phyloP scores from a whole-genome alignment of 2,113 vertebrate genomes.

The Falcunculus frontatus region DNA sequence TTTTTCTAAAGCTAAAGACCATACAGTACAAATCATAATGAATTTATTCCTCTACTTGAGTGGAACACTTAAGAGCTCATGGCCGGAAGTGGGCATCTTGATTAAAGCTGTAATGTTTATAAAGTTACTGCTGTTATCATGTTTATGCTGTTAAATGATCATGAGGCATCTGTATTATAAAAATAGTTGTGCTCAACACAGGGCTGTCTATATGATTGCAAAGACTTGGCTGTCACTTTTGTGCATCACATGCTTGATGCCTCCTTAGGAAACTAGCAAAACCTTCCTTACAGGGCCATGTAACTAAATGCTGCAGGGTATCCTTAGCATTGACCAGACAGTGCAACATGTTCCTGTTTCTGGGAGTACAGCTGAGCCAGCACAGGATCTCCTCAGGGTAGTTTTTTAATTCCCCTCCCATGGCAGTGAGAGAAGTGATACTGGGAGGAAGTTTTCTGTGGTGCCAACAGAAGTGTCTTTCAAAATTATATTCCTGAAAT shows the following conservation, averaged over 20 bases:
- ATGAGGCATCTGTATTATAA: neutral
- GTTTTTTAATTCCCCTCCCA: neutral
- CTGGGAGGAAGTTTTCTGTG: neutral
- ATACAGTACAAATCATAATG: neutral
- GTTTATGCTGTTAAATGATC: neutral
- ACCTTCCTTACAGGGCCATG: neutral
- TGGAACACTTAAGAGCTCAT: neutral
- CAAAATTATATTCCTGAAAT: neutral
- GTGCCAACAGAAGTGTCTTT: neutral
- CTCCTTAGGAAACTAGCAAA: neutral
- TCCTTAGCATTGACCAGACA: accelerated
- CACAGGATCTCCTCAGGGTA: neutral
- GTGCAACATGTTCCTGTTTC: neutral
- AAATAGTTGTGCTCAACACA: neutral
- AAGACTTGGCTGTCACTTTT: neutral
- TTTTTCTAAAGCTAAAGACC: neutral
- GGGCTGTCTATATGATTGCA: neutral
- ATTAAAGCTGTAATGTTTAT: neutral
- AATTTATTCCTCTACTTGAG: neutral
- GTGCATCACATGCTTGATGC: neutral
- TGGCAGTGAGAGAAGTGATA: neutral
- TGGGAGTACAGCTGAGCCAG: neutral
- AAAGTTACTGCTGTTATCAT: neutral
- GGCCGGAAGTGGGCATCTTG: neutral
- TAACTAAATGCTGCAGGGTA: neutral